Percentiles rank a stretch among this genome's conserved stretches.
These are phyloP conservation scores for Tigriopus japonicus DNA, from an alignment of 1,140 invertebrate genomes.

Conservation along the genomic window DNA sequence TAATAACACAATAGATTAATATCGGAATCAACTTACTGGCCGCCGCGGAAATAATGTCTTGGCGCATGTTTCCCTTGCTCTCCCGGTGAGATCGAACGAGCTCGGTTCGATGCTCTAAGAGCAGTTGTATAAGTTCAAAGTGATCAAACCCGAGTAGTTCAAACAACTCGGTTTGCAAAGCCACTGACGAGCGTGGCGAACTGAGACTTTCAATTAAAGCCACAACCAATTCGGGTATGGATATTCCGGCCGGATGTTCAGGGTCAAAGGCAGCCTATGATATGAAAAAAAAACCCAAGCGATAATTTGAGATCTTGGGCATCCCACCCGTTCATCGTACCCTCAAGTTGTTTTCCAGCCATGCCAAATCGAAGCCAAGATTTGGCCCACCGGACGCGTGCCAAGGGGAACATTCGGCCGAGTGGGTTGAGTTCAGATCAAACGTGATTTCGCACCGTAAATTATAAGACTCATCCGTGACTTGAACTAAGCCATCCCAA, in stretches of 20 bases:
- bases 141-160: conserved; percentile 69
- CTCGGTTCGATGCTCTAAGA: conserved; percentile 43
- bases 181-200: not conserved
- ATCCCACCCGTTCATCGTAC: too few relatives aligned
- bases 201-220: not conserved
- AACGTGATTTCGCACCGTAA: too few relatives aligned
- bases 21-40: not conserved
- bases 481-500: too few relatives aligned
- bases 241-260: not conserved
- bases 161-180: conserved; percentile 36
- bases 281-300: too few relatives aligned
- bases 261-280: too few relatives aligned
- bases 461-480: too few relatives aligned
- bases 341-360: too few relatives aligned
- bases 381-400: too few relatives aligned
- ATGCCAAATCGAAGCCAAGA: too few relatives aligned
- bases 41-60: not conserved
- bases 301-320: too few relatives aligned
- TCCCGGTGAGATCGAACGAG: conserved; percentile 17
- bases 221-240: not conserved
- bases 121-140: conserved; percentile 58
- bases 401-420: too few relatives aligned
- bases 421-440: too few relatives aligned
- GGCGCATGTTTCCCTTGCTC: conserved; percentile 15
- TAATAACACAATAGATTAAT: not conserved